These are phyloP conservation scores for Baronia brevicornis DNA, from an alignment of 2,888 invertebrate species.

Conservation along the genomic window DNA sequence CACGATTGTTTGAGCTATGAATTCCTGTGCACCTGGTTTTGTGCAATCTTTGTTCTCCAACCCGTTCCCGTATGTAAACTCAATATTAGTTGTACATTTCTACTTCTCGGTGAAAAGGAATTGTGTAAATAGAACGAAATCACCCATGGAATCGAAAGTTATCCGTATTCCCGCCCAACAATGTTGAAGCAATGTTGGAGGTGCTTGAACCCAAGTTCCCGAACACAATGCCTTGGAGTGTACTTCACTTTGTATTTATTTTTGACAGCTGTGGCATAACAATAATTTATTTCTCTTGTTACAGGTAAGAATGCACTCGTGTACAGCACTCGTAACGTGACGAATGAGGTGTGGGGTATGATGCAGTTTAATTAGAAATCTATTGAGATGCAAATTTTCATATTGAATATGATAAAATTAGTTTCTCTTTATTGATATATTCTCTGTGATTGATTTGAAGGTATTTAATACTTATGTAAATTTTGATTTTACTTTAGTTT, in stretches of 20 bases:
- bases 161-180: slow-evolving; percentile 19
- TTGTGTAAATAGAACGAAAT: slow-evolving; percentile 34
- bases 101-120: slow-evolving; percentile 29
- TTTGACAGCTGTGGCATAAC: slow-evolving; percentile 11
- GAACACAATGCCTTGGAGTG: slow-evolving; percentile 16
- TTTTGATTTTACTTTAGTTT: background rate
- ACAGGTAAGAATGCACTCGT: slow-evolving; percentile 23
- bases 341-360: slow-evolving; percentile 7
- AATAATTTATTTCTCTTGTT: slow-evolving; percentile 23
- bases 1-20: slow-evolving; percentile 46
- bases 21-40: slow-evolving; percentile 40
- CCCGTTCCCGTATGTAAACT: slow-evolving; percentile 23
- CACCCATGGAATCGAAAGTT: slow-evolving; percentile 31
- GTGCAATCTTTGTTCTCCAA: slow-evolving; percentile 27
- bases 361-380: slow-evolving; percentile 2
- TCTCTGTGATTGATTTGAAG: background rate
- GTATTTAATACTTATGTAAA: background rate
- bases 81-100: slow-evolving; percentile 35
- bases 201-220: slow-evolving; percentile 23
- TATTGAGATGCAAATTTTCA: background rate
- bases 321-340: slow-evolving; percentile 9
- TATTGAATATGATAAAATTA: background rate
- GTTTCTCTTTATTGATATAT: background rate
- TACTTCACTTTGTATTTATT: slow-evolving; percentile 11
- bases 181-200: slow-evolving; percentile 18